Percentiles rank a stretch among this genome's conserved stretches.
Evolutionary conservation across 2,888 invertebrate species (phyloP).

Genomic region (Trachelus troglodyta): DNA sequence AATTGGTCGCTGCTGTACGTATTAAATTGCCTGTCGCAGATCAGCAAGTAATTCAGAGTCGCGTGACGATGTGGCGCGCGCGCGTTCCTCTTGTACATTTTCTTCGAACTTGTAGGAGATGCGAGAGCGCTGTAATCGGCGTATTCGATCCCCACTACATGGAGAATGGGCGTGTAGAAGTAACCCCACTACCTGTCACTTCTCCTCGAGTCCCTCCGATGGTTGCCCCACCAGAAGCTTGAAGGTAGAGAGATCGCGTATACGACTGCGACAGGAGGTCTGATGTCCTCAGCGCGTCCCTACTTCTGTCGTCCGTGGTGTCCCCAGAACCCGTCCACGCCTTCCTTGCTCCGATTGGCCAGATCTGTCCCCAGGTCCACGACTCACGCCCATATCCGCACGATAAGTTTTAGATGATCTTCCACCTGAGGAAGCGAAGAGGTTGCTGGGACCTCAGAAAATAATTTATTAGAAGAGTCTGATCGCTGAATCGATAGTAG

Average conservation of each 20-base stretch:
- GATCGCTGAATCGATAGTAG: neutral
- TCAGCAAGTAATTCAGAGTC: neutral
- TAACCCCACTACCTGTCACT: slow-evolving; percentile 41
- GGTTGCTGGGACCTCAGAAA: neutral
- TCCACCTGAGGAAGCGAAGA: neutral
- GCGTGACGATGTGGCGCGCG: neutral
- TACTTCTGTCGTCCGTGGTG: slow-evolving; percentile 30
- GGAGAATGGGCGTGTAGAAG: slow-evolving; percentile 43
- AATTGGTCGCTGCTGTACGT: neutral
- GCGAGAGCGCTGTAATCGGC: slow-evolving; percentile 11
- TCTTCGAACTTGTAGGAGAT: slow-evolving; percentile 39
- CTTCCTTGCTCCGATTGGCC: slow-evolving; percentile 47
- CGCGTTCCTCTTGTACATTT: neutral
- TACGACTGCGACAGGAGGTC: slow-evolving; percentile 7
- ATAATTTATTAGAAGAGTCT: neutral
- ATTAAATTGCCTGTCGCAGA: neutral
- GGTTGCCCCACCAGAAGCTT: slow-evolving; percentile 40
- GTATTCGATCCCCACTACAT: slow-evolving; percentile 11
- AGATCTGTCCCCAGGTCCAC: slow-evolving; percentile 52
- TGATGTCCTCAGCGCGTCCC: slow-evolving; percentile 20
- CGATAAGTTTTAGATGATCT: slow-evolving; percentile 12
- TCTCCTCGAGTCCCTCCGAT: slow-evolving; percentile 53
- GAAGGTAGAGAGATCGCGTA: slow-evolving; percentile 15
- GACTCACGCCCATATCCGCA: slow-evolving; percentile 37
- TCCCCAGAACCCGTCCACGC: slow-evolving; percentile 37